A percentile compares a stretch with the other conserved stretches of the same genome.
Evolutionary conservation across 2,797 vertebrate species (phyloP).

Genomic region (Helarctos malayanus): DNA sequence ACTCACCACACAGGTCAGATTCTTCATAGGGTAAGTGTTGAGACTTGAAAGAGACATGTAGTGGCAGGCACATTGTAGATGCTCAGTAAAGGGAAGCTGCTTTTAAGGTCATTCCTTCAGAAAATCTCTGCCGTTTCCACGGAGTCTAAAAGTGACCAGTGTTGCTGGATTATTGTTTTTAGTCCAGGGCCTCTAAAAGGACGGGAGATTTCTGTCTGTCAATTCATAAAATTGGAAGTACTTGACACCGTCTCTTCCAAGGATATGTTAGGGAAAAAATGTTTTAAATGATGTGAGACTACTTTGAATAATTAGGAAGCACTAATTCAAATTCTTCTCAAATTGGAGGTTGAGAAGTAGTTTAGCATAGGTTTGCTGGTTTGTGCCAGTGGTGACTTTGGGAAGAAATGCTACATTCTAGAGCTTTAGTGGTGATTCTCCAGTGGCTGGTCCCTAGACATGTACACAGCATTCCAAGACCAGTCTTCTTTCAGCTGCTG

Average conservation of each 20-base stretch:
- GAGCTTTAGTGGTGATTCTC: not conserved
- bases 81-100: not conserved
- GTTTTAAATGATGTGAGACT: not conserved
- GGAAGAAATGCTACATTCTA: not conserved
- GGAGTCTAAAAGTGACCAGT: not conserved
- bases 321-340: not conserved
- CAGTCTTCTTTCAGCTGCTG: not conserved
- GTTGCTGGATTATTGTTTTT: not conserved
- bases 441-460: not conserved
- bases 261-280: not conserved
- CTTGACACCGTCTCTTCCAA: not conserved
- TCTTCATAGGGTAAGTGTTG: not conserved
- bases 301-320: slow-evolving; percentile 27
- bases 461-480: no score
- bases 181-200: not conserved
- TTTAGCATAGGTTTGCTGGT: not conserved
- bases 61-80: not conserved
- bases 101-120: not conserved
- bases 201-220: not conserved
- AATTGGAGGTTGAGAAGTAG: slow-evolving; percentile 9
- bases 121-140: not conserved
- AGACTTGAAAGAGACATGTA: not conserved
- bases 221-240: not conserved
- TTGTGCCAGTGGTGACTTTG: not conserved
- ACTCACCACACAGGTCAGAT: not conserved